A percentile compares a stretch with the other conserved stretches of the same genome.
phyloP scores from a whole-genome alignment of 1,140 invertebrate species.

The Neodiprion virginianus region DNA sequence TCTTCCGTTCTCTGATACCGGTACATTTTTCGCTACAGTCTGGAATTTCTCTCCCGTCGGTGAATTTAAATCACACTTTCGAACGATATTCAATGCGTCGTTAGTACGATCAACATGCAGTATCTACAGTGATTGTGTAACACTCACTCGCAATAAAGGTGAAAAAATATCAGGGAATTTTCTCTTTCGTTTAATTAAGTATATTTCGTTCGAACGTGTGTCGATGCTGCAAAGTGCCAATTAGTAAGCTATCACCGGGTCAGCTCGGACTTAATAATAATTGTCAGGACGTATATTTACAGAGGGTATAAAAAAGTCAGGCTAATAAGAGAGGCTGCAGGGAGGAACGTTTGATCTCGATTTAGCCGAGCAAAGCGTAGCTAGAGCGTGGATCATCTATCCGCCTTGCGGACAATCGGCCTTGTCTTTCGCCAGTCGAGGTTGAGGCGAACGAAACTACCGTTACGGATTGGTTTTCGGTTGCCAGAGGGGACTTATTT shows the following conservation, averaged over 20 bases:
- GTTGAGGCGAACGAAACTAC: background rate
- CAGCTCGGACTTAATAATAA: background rate
- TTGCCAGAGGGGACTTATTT: background rate
- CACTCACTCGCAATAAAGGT: no score
- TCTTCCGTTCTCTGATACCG: background rate
- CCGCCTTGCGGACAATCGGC: background rate
- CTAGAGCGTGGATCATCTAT: background rate
- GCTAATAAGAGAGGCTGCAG: constrained; percentile 24
- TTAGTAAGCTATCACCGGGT: background rate
- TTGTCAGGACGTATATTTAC: background rate
- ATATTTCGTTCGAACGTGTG: background rate
- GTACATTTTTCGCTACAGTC: no score
- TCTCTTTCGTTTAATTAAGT: no score
- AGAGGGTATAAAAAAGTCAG: background rate
- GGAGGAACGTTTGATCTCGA: constrained; percentile 40
- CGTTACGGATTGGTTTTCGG: constrained; percentile 7
- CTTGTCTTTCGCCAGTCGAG: background rate
- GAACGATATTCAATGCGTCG: no score
- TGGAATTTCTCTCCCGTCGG: no score
- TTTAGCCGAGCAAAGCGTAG: constrained; percentile 35
- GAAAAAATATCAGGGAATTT: no score
- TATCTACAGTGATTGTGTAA: no score
- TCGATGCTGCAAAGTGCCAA: background rate
- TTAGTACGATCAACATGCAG: no score
- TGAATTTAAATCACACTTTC: no score